phyloP scores from a whole-genome alignment of 2,888 invertebrate genomes.

The Noctua pronuba region DNA sequence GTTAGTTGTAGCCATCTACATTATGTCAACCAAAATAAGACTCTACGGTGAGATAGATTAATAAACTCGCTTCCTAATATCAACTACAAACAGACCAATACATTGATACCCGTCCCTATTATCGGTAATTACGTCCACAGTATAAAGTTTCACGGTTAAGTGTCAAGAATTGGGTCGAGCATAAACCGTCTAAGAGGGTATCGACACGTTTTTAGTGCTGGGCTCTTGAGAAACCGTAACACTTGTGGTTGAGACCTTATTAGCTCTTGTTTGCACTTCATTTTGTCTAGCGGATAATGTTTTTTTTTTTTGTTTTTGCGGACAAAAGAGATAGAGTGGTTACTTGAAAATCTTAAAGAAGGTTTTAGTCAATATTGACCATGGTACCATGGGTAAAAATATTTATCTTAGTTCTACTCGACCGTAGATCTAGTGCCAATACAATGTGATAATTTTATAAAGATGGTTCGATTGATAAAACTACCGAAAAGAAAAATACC shows the following conservation, averaged over 20 bases:
- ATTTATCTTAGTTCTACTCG: no score
- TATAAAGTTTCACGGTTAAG: slow-evolving; percentile 56
- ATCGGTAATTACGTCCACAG: slow-evolving; percentile 45
- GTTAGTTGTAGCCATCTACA: neutral
- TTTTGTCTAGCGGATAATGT: slow-evolving; percentile 23
- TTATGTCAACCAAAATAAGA: neutral
- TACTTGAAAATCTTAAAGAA: neutral
- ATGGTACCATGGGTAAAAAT: no score
- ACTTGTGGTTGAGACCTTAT: slow-evolving; percentile 46
- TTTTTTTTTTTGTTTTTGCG: neutral
- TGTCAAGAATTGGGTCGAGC: slow-evolving; percentile 56
- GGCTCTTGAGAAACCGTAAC: slow-evolving; percentile 49
- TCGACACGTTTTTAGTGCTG: slow-evolving; percentile 46
- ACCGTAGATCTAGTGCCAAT: no score
- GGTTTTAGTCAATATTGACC: no score
- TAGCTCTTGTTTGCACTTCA: slow-evolving; percentile 47
- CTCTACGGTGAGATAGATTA: neutral
- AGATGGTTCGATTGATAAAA: no score
- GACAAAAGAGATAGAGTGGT: neutral
- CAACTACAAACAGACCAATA: slow-evolving; percentile 4
- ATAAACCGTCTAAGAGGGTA: slow-evolving; percentile 47
- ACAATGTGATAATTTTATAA: no score
- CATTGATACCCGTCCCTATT: slow-evolving; percentile 28
- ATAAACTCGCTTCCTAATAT: neutral
- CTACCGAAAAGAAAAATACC: no score